Conservation (phyloP, 92 coral and sea anemone species). For the Paragorgia papillata region DNA sequence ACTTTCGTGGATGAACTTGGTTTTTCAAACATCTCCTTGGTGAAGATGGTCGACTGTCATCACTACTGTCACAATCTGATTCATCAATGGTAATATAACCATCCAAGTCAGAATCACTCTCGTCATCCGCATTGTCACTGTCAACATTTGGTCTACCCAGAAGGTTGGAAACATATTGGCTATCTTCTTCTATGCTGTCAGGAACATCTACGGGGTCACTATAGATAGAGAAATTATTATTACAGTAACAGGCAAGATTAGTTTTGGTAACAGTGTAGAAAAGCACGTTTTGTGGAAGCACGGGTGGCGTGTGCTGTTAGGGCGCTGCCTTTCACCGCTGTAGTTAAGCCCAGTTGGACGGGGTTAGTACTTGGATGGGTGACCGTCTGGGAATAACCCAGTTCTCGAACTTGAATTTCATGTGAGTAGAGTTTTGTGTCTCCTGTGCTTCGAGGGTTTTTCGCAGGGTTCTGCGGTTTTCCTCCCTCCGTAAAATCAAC, state of each 20-base stretch:
- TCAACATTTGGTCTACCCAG: conserved; percentile 45
- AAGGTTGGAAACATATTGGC: conserved; percentile 51
- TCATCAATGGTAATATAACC: conserved; percentile 37
- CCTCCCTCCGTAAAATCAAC: no score
- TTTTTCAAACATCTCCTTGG: conserved; percentile 58
- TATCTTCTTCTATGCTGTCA: conserved; percentile 20
- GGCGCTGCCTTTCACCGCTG: no score
- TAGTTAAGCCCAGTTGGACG: no score
- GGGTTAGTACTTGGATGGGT: no score
- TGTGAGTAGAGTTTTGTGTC: no score
- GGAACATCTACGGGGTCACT: conserved; percentile 44
- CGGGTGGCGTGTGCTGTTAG: no score
- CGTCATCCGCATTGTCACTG: conserved; percentile 59
- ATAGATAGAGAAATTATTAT: conserved; percentile 52
- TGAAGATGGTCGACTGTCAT: conserved; percentile 32
- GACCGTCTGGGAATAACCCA: no score
- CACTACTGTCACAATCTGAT: conserved; percentile 50
- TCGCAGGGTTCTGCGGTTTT: no score
- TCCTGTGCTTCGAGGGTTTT: no score
- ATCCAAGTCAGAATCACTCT: conserved; percentile 48
- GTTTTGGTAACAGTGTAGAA: no score
- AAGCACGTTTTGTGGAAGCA: no score
- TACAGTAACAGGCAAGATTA: neutral
- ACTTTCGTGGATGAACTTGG: conserved; percentile 64
- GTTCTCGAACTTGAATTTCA: no score